phyloP scores from a whole-genome alignment of 2,113 vertebrate species.

The Sprattus sprattus region DNA sequence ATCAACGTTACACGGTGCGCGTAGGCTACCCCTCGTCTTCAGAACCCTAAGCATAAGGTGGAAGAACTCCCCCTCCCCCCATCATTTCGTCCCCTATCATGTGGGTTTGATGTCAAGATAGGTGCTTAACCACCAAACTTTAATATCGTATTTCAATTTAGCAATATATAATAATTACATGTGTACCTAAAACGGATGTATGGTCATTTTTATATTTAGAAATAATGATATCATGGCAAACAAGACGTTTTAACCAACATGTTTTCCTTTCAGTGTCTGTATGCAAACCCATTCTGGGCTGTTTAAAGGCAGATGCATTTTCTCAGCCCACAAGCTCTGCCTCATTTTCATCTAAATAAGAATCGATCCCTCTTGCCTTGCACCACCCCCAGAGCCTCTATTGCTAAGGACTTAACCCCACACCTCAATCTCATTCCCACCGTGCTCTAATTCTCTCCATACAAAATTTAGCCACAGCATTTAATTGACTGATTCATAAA shows the following conservation, averaged over 20 bases:
- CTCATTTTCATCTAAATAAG: constrained; percentile 85
- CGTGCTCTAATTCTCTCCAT: constrained; percentile 34
- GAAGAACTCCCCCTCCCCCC: background rate
- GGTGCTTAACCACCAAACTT: background rate
- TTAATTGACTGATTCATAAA: background rate
- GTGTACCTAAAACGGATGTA: background rate
- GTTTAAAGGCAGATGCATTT: constrained; percentile 71
- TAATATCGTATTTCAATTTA: too few relatives aligned
- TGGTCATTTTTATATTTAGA: background rate
- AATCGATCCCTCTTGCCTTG: constrained; percentile 76
- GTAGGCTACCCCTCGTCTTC: background rate
- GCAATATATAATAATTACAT: background rate
- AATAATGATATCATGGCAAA: background rate
- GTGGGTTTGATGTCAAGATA: background rate
- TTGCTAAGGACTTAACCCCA: constrained; percentile 68
- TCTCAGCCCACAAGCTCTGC: constrained; percentile 71
- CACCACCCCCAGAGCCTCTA: constrained; percentile 68
- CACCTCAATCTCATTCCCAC: constrained; percentile 48
- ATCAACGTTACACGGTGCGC: constrained; percentile 18
- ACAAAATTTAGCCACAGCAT: constrained; percentile 26
- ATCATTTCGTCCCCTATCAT: background rate
- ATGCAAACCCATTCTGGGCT: constrained; percentile 66
- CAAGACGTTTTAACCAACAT: background rate
- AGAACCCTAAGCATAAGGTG: background rate
- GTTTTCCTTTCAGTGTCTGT: constrained; percentile 43